Percentiles rank a stretch among this genome's conserved stretches.
phyloP scores from a whole-genome alignment of 1,140 invertebrate genomes.

The Drosophila pectinifera region DNA sequence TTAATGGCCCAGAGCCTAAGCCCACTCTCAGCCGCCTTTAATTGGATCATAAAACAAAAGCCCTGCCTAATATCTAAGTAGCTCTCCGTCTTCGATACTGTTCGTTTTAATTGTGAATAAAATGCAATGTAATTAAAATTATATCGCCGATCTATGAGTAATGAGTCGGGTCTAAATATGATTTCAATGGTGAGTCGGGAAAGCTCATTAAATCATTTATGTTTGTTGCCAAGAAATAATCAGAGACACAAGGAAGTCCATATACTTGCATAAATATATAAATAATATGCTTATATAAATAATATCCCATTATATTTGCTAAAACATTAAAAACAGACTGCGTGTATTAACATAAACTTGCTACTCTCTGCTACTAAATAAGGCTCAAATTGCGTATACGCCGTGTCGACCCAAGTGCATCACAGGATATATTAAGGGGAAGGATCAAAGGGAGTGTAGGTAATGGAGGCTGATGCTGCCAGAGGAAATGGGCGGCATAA shows the following conservation, averaged over 20 bases:
- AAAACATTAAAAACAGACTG: not conserved
- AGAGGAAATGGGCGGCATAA: slow-evolving; percentile 53
- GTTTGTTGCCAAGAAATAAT: no score
- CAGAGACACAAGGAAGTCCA: not conserved
- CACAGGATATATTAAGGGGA: no score
- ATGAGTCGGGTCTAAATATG: slow-evolving; percentile 15
- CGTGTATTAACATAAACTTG: not conserved
- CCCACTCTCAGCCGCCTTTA: slow-evolving; percentile 29
- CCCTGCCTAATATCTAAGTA: slow-evolving; percentile 12
- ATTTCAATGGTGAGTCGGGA: slow-evolving; percentile 20
- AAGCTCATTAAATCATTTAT: slow-evolving; percentile 8
- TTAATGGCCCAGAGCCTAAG: slow-evolving; percentile 33
- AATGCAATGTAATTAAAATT: slow-evolving; percentile 49
- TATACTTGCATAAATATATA: no score
- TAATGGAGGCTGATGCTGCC: not conserved
- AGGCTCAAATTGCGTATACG: slow-evolving; percentile 21
- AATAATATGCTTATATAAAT: no score
- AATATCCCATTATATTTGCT: not conserved
- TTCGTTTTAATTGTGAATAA: slow-evolving; percentile 64
- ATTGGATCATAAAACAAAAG: slow-evolving; percentile 63
- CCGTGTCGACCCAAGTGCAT: no score
- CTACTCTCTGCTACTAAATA: slow-evolving; percentile 5
- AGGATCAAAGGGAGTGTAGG: not conserved
- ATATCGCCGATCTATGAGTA: not conserved
- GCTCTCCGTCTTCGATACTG: slow-evolving; percentile 6